Conservation (phyloP, 2,888 invertebrate genomes). For the Diaprepes abbreviatus region DNA sequence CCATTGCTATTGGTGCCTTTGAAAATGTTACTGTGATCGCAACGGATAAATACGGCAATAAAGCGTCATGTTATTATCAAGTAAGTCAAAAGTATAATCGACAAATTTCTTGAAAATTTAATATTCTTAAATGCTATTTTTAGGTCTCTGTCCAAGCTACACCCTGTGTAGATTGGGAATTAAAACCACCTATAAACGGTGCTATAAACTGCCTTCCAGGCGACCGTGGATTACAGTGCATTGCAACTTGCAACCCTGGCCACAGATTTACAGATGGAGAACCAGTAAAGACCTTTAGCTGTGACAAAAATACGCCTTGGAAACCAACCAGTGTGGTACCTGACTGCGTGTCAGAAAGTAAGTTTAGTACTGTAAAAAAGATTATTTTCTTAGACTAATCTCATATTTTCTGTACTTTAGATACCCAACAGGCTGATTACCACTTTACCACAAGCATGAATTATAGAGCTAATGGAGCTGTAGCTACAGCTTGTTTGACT, state of each 20-base stretch:
- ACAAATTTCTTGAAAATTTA: no score
- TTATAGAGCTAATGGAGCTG: conserved; percentile 91
- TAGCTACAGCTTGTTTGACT: conserved; percentile 84
- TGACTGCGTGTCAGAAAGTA: conserved; percentile 94
- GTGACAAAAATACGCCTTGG: conserved; percentile 87
- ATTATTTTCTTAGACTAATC: no score
- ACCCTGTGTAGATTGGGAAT: conserved; percentile 95
- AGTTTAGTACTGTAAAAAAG: not conserved
- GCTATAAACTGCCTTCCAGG: conserved; percentile 88
- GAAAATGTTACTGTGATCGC: conserved; percentile 94
- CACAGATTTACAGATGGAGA: conserved; percentile 93
- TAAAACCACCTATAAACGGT: conserved; percentile 90
- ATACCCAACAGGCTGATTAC: conserved; percentile 95
- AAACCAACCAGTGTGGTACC: conserved; percentile 91
- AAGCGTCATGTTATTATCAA: conserved; percentile 93
- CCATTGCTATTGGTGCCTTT: conserved; percentile 87
- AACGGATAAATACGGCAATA: conserved; percentile 88
- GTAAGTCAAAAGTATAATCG: conserved; percentile 66
- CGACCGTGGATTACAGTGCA: conserved; percentile 87
- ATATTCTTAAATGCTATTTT: no score
- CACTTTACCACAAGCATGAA: conserved; percentile 89
- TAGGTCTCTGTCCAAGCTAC: conserved; percentile 87
- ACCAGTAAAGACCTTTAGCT: conserved; percentile 87
- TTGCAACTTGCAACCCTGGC: conserved; percentile 90
- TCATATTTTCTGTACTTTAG: no score